phyloP scores from a whole-genome alignment of 2,113 vertebrate genomes.

The Dipodomys stephensi region DNA sequence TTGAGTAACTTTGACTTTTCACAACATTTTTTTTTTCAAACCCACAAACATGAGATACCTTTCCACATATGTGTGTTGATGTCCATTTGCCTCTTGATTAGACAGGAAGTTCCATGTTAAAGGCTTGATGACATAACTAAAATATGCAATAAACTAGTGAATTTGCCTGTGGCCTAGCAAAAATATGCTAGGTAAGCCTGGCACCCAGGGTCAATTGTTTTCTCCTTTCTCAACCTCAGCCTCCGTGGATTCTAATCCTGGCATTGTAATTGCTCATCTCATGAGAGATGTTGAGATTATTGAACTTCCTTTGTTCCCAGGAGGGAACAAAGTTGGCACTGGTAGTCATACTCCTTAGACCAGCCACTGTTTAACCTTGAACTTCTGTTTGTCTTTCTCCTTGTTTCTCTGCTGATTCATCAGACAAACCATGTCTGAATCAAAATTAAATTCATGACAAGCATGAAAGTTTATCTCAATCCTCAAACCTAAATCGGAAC shows the following conservation, averaged over 20 bases:
- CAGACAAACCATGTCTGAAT: background rate
- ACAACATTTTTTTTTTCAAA: background rate
- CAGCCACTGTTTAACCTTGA: background rate
- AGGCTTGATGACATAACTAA: background rate
- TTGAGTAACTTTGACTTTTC: background rate
- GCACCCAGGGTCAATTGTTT: background rate
- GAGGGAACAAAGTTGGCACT: background rate
- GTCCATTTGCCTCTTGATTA: background rate
- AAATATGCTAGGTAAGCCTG: background rate
- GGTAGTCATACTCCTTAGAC: background rate
- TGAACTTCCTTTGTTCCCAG: background rate
- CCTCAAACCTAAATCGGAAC: background rate
- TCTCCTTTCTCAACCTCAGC: background rate
- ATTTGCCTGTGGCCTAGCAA: background rate
- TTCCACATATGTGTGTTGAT: background rate
- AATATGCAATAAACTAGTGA: background rate
- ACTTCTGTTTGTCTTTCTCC: background rate
- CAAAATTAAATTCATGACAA: no score
- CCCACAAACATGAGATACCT: background rate
- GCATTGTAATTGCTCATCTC: background rate
- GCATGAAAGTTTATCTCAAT: background rate
- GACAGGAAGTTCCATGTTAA: background rate
- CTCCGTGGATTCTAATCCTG: background rate
- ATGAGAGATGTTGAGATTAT: background rate
- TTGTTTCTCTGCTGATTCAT: background rate